Evolutionary conservation across 2,888 invertebrate genomes (phyloP).

Genomic region (Dynastes tityus): DNA sequence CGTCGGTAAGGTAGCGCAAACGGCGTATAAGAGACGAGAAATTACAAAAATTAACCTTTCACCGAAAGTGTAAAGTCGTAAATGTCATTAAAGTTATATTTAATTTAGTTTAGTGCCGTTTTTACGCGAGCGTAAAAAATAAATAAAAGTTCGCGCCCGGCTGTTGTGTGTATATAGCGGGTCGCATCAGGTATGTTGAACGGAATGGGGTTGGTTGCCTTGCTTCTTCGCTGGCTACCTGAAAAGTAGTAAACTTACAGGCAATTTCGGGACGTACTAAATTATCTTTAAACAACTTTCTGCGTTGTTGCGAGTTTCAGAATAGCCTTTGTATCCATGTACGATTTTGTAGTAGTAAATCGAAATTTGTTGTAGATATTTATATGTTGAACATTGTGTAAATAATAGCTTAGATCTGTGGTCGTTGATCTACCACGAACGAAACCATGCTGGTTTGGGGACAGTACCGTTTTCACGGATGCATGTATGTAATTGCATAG

Average conservation of each 20-base stretch:
- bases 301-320: slow-evolving; percentile 13
- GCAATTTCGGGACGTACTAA: slow-evolving; percentile 44
- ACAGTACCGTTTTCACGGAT: no score
- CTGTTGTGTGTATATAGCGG: slow-evolving; percentile 1
- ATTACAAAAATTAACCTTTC: slow-evolving; percentile 46
- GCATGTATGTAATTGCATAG: no score
- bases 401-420: no score
- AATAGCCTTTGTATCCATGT: background rate
- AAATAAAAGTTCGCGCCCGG: slow-evolving; percentile 23
- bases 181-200: background rate
- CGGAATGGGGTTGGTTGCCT: background rate
- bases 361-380: no score
- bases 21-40: slow-evolving; percentile 17
- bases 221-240: slow-evolving; percentile 23
- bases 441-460: no score
- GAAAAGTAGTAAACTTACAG: slow-evolving; percentile 46
- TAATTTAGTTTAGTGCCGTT: slow-evolving; percentile 45
- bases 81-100: slow-evolving; percentile 47
- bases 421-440: no score
- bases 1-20: background rate
- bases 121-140: slow-evolving; percentile 44
- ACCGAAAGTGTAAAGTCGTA: slow-evolving; percentile 44
- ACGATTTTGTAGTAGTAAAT: no score
- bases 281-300: slow-evolving; percentile 45
- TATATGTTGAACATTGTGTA: no score